Conservation (phyloP, 2,797 vertebrate species). For the Mallotus villosus region DNA sequence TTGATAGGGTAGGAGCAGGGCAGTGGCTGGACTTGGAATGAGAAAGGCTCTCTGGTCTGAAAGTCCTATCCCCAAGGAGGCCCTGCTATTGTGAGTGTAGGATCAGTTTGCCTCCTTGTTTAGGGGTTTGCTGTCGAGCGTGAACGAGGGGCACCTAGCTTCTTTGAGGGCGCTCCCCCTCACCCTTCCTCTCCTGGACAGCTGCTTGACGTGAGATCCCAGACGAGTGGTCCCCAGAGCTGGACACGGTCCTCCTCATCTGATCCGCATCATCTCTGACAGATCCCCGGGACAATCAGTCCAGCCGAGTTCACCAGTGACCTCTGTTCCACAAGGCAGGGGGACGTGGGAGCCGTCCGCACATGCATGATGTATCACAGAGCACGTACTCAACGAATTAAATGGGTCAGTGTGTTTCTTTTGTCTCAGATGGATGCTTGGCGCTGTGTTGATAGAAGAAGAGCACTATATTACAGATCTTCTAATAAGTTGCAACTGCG, state of each 20-base stretch:
- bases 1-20: not conserved
- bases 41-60: not conserved
- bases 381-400: constrained; percentile 21
- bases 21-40: not conserved
- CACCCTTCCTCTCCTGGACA: constrained; percentile 25
- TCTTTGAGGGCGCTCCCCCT: constrained; percentile 18
- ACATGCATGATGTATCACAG: constrained; percentile 25
- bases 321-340: constrained; percentile 6
- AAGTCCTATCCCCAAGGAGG: not conserved
- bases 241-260: constrained; percentile 30
- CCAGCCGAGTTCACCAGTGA: constrained; percentile 30
- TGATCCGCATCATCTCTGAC: constrained; percentile 13
- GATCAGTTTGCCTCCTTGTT: not conserved
- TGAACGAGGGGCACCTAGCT: not conserved
- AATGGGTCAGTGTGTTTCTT: constrained; percentile 30
- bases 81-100: not conserved
- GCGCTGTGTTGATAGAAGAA: constrained; percentile 16
- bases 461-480: constrained; percentile 20
- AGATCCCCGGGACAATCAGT: constrained; percentile 7
- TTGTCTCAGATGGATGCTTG: constrained; percentile 18
- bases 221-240: constrained; percentile 30
- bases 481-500: constrained; percentile 20
- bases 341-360: not conserved
- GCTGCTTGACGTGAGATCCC: constrained; percentile 33
- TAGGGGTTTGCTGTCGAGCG: not conserved